phyloP scores from a whole-genome alignment of 2,113 vertebrate genomes.

The Malurus alboscapulatus region DNA sequence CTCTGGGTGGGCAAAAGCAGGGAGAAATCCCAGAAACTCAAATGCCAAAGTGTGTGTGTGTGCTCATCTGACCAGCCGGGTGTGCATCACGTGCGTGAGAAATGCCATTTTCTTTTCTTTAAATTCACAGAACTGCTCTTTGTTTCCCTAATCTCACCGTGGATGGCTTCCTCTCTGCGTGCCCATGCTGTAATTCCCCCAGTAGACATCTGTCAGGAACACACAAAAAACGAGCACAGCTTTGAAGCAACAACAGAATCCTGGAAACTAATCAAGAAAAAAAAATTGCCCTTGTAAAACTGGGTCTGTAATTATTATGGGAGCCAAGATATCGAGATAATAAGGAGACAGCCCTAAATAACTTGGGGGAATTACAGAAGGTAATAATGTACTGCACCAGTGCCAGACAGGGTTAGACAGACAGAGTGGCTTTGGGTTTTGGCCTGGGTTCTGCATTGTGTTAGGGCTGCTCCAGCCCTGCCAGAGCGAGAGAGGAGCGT shows the following conservation, averaged over 20 bases:
- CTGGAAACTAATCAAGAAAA: conserved; percentile 68
- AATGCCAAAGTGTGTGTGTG: background rate
- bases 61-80: background rate
- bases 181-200: conserved; percentile 52
- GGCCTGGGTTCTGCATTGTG: conserved; percentile 56
- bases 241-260: conserved; percentile 67
- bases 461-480: background rate
- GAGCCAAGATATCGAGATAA: conserved; percentile 70
- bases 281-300: conserved; percentile 67
- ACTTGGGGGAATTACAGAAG: conserved; percentile 69
- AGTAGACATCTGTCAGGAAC: conserved; percentile 62
- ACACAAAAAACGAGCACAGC: conserved; percentile 58
- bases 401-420: conserved; percentile 64
- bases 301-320: conserved; percentile 69
- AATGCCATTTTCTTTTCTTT: background rate
- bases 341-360: conserved; percentile 71
- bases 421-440: conserved; percentile 63
- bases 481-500: background rate
- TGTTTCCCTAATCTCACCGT: conserved; percentile 51
- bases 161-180: conserved; percentile 50
- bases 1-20: background rate
- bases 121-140: conserved; percentile 22
- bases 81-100: background rate
- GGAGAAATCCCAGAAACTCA: background rate
- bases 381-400: conserved; percentile 56